Base-by-base conservation (phyloP, 2,797 vertebrate genomes). In the Numenius phaeopus region DNA sequence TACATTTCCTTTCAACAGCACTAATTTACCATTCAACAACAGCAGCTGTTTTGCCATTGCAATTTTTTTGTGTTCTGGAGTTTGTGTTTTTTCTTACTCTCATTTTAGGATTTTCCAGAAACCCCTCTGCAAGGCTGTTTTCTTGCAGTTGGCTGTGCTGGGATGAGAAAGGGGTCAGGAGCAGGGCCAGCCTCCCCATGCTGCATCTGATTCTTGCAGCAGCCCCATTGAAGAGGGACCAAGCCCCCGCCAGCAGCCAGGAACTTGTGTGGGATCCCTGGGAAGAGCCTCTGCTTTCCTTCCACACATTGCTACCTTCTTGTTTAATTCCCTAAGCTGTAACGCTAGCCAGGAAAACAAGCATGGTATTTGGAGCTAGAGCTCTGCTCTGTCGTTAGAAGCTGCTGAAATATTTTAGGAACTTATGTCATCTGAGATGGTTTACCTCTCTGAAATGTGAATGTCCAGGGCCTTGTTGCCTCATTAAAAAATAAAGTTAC, bases 401-500 rank as follows among this genome's bases (percentile, higher is more conserved):
- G 30, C 80, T 88, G 44, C 37, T 54, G 62, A 90, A 89, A 59
- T 88, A 55, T 81, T 88, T 90, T 88, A 46, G 72, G 76, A 70
- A 42, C 65, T 86, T 10, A 6, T 22, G 12, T 34, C 73, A 29
- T 50, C 50, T 78, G 52, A 72, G 34, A 29, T 59, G 14, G 30
- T 64, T 95, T 96, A 40, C 44, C 11, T 65, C 64, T 69, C 71
- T 79, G 47, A 89, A 83, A 55, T 55, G 30, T 71, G 64, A 52
- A 64, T 61, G 76, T 59, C 50, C 65, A 78, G 40, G 37, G 40
- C 49, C 46, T 93, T 83, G 47, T 84, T 86, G 23, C 24, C 52
- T 91, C 30, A 64, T 85, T 91, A 73, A 85, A 90, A 90, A 75
- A 58, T 65, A 19, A 89, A 89, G 37, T 81, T 93, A 52, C 47